These are phyloP conservation scores for Battus philenor DNA, from an alignment of 1,140 invertebrate species.

Conservation along the genomic window DNA sequence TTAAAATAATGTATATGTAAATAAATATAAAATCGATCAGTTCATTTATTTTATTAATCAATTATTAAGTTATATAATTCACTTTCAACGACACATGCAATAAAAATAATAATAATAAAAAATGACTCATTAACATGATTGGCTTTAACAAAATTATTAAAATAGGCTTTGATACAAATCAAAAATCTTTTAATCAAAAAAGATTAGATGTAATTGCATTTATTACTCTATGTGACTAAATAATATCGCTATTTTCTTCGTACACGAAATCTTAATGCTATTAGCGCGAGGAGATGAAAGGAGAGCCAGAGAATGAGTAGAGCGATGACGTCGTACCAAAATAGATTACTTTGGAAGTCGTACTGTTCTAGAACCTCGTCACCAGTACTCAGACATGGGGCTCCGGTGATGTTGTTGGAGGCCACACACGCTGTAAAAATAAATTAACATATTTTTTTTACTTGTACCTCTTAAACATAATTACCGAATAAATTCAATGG, in stretches of 20 bases:
- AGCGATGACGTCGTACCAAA: conserved; percentile 80
- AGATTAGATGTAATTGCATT: too few relatives aligned
- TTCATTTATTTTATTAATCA: too few relatives aligned
- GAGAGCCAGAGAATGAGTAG: conserved; percentile 80
- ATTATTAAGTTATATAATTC: too few relatives aligned
- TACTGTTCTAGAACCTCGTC: conserved; percentile 83
- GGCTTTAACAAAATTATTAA: too few relatives aligned
- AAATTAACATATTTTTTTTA: background rate
- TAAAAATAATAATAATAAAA: too few relatives aligned
- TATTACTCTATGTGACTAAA: too few relatives aligned
- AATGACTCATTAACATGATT: too few relatives aligned
- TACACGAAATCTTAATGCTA: conserved; percentile 80
- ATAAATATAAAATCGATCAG: too few relatives aligned
- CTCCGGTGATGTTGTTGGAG: conserved; percentile 52
- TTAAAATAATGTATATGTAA: too few relatives aligned
- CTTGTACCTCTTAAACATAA: background rate
- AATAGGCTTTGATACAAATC: too few relatives aligned
- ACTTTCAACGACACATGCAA: too few relatives aligned
- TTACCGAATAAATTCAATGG: background rate
- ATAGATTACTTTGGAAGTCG: conserved; percentile 81
- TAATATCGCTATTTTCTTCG: conserved; percentile 80
- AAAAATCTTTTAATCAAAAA: too few relatives aligned
- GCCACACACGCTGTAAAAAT: conserved; percentile 80
- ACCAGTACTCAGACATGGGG: conserved; percentile 84
- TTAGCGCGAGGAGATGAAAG: conserved; percentile 83